phyloP scores from a whole-genome alignment of 2,888 invertebrate species.

The Xylophagus ater region DNA sequence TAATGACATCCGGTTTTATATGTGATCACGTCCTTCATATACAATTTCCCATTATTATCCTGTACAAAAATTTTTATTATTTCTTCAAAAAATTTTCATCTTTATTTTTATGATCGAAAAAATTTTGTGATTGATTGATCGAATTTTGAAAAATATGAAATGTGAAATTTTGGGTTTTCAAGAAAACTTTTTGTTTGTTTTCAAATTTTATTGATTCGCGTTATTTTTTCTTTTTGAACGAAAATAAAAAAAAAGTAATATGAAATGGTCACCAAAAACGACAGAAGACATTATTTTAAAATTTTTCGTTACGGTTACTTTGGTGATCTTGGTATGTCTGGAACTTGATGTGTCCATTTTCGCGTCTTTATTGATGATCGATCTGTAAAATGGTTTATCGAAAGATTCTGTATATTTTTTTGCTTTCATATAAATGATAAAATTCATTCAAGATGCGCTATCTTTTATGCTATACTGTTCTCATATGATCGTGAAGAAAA shows the following conservation, averaged over 20 bases:
- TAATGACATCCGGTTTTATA: constrained; percentile 16
- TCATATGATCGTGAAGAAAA: too few relatives aligned
- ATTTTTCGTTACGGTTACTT: constrained; percentile 14
- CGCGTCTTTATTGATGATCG: constrained; percentile 13
- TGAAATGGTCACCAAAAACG: constrained; percentile 6
- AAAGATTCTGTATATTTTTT: too few relatives aligned
- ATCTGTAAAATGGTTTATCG: too few relatives aligned
- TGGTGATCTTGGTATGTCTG: constrained; percentile 10
- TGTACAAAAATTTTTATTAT: constrained; percentile 5
- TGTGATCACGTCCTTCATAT: too few relatives aligned
- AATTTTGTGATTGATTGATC: constrained; percentile 12
- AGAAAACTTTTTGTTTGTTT: constrained; percentile 1
- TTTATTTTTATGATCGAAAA: constrained; percentile 1
- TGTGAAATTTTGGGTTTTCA: constrained; percentile 7
- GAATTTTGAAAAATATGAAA: constrained; percentile 11
- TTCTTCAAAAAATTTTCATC: too few relatives aligned
- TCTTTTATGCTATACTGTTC: too few relatives aligned
- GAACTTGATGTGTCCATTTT: constrained; percentile 16
- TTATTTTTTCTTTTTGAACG: too few relatives aligned
- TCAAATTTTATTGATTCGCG: background rate
- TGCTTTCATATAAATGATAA: too few relatives aligned
- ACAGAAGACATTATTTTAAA: too few relatives aligned
- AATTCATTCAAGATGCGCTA: too few relatives aligned
- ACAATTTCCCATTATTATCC: background rate
- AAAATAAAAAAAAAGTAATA: too few relatives aligned